Evolutionary conservation across 2,113 vertebrate genomes (phyloP).

Genomic region (Podocnemis expansa): DNA sequence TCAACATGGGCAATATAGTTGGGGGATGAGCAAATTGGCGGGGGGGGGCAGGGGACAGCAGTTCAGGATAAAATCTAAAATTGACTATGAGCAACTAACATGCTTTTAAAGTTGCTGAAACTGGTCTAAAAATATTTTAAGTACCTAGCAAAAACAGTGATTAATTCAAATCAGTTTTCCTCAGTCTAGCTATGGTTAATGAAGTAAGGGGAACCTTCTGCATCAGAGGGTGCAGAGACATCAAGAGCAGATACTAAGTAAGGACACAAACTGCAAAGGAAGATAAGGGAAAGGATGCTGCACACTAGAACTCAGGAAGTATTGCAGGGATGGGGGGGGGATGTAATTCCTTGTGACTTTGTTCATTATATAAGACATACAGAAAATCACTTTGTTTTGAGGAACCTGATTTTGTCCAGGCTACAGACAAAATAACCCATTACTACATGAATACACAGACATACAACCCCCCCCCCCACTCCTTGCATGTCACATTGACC

Average conservation of each 20-base stretch:
- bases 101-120: not conserved
- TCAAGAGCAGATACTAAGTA: not conserved
- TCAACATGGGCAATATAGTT: too few species aligned
- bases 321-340: fast-evolving
- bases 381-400: not conserved
- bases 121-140: not conserved
- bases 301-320: not conserved
- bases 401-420: not conserved
- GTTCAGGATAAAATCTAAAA: not conserved
- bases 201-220: not conserved
- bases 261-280: not conserved
- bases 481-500: conserved; percentile 25
- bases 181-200: not conserved
- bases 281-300: not conserved
- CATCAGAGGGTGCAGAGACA: not conserved
- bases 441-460: fast-evolving
- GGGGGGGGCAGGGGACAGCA: not conserved
- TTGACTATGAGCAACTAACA: not conserved
- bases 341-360: not conserved
- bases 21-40: too few species aligned
- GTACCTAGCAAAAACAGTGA: not conserved
- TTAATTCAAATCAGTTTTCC: not conserved
- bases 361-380: not conserved
- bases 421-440: not conserved
- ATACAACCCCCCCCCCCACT: not conserved